These are phyloP conservation scores for Drosophila aldrichi DNA, from an alignment of 2,888 invertebrate genomes.

Conservation along the genomic window DNA sequence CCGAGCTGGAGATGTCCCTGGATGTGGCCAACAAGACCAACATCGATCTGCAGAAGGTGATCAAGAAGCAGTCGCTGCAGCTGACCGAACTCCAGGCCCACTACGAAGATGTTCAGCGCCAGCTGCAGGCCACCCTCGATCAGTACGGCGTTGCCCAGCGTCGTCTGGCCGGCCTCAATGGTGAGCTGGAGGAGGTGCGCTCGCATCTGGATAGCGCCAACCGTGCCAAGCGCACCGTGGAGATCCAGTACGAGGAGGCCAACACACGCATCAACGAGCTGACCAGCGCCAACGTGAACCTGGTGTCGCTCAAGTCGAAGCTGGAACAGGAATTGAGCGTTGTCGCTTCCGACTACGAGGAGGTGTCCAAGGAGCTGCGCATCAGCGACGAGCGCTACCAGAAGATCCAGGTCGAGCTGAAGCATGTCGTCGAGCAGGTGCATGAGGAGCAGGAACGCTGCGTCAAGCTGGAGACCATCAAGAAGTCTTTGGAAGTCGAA, in stretches of 20 bases:
- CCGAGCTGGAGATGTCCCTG: slow-evolving; percentile 97
- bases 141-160: slow-evolving; percentile 96
- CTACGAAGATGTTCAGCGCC: slow-evolving; percentile 98
- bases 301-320: slow-evolving; percentile 97
- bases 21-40: slow-evolving; percentile 99
- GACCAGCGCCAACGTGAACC: slow-evolving; percentile 97
- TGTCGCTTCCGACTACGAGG: slow-evolving; percentile 98
- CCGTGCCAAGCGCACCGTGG: slow-evolving; percentile 95
- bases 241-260: slow-evolving; percentile 96
- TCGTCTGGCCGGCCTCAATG: slow-evolving; percentile 95
- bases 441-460: slow-evolving; percentile 99
- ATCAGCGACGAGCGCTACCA: slow-evolving; percentile 97
- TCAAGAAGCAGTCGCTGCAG: slow-evolving; percentile 98
- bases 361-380: slow-evolving; percentile 97
- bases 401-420: slow-evolving; percentile 95
- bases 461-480: slow-evolving; percentile 98
- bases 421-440: slow-evolving; percentile 96
- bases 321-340: slow-evolving; percentile 96
- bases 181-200: slow-evolving; percentile 98
- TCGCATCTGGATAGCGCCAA: slow-evolving; percentile 96
- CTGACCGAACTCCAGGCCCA: slow-evolving; percentile 96
- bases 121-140: slow-evolving; percentile 97
- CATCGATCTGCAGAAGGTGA: slow-evolving; percentile 98
- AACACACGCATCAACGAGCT: slow-evolving; percentile 96
- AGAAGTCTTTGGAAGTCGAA: slow-evolving; percentile 98